Percentiles rank a stretch among this genome's conserved stretches.
Conservation (phyloP, 1,140 invertebrate species). For the Drosophila ercepeae region DNA sequence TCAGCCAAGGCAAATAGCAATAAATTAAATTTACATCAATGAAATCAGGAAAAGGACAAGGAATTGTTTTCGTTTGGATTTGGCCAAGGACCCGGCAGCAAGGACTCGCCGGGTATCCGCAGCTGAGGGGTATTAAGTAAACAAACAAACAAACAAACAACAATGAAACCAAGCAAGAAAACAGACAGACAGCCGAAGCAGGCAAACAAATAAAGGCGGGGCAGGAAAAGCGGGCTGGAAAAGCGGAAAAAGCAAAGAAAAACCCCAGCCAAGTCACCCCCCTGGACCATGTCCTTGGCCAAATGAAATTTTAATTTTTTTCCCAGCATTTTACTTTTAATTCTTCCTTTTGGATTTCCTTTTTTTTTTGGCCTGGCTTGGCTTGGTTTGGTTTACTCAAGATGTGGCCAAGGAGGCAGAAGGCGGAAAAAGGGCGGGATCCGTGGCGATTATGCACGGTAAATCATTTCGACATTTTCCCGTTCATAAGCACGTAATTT, state of each 20-base stretch:
- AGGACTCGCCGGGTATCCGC: not conserved
- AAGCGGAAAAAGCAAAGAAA: constrained; percentile 1
- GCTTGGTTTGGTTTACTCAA: constrained; percentile 18
- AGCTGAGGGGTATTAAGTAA: constrained; percentile 46
- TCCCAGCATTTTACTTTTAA: constrained; percentile 33
- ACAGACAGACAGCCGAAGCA: constrained; percentile 58
- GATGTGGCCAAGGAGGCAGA: constrained; percentile 23
- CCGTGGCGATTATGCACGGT: constrained; percentile 79
- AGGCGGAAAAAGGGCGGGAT: constrained; percentile 21
- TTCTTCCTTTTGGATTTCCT: constrained; percentile 20
- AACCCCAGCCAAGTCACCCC: constrained; percentile 10
- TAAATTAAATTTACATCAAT: constrained; percentile 79
- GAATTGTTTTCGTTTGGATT: constrained; percentile 60
- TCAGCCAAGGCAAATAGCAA: constrained; percentile 62
- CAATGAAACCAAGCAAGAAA: constrained; percentile 73
- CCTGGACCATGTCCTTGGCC: constrained; percentile 8
- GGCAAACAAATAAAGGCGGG: constrained; percentile 49
- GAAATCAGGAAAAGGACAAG: constrained; percentile 61
- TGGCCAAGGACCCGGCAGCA: not conserved
- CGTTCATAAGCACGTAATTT: constrained; percentile 83
- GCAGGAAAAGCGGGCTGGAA: not conserved
- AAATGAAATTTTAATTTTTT: constrained; percentile 78
- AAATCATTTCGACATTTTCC: constrained; percentile 83
- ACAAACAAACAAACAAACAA: constrained; percentile 71
- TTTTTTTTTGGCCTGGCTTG: constrained; percentile 1